phyloP scores from a whole-genome alignment of 1,140 invertebrate genomes.

The Drosophila virilis region DNA sequence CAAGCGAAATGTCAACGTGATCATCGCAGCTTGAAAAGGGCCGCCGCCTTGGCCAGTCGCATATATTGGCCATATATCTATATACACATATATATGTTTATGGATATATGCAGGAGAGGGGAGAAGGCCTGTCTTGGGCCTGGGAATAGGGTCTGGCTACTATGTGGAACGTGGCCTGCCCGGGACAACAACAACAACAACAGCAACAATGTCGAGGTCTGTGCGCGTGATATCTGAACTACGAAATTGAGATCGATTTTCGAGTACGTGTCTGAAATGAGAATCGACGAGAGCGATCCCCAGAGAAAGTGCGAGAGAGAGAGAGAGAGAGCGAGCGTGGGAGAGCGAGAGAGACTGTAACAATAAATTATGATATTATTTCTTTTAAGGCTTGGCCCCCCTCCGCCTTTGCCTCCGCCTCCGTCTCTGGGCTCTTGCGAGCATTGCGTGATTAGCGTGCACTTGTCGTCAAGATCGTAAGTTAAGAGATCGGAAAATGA shows the following conservation, averaged over 20 bases:
- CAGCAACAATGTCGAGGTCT: conserved; percentile 7
- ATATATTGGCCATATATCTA: conserved; percentile 67
- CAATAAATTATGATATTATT: conserved; percentile 82
- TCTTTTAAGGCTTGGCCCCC: conserved; percentile 16
- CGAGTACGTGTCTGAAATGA: conserved; percentile 62
- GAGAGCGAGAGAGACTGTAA: conserved; percentile 44
- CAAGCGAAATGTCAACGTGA: conserved; percentile 74
- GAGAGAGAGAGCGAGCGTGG: background rate
- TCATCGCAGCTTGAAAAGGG: conserved; percentile 76
- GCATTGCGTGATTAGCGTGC: conserved; percentile 55
- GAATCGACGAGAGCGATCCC: conserved; percentile 26
- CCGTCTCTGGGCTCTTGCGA: background rate
- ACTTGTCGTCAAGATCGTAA: conserved; percentile 59
- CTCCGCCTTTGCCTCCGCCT: background rate
- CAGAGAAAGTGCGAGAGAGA: background rate
- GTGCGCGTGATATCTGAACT: conserved; percentile 80
- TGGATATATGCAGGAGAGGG: conserved; percentile 19
- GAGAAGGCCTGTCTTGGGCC: background rate
- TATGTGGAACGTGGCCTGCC: conserved; percentile 59
- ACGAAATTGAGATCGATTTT: conserved; percentile 82
- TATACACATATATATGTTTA: conserved; percentile 30
- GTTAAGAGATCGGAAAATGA: conserved; percentile 28
- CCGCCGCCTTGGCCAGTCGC: conserved; percentile 47
- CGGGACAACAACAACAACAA: conserved; percentile 16
- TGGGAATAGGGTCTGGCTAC: conserved; percentile 15